These are phyloP conservation scores for Cetonia aurata DNA, from an alignment of 2,888 invertebrate species.

Conservation along the genomic window DNA sequence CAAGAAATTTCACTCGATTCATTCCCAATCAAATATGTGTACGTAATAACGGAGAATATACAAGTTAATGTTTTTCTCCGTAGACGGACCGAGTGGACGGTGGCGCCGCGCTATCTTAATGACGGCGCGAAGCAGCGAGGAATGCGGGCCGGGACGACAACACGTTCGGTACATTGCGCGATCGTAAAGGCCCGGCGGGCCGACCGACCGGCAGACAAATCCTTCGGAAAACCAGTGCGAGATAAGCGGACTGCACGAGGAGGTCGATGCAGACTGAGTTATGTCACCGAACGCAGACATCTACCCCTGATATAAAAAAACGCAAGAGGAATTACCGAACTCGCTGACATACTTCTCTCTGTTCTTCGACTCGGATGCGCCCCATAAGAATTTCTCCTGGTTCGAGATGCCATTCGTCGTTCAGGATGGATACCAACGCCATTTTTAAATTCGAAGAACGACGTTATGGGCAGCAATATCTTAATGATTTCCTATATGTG, in stretches of 20 bases:
- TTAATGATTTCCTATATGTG: too few species aligned
- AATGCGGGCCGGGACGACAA: constrained; percentile 47
- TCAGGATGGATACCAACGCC: not conserved
- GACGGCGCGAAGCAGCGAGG: constrained; percentile 54
- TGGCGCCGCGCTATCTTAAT: constrained; percentile 61
- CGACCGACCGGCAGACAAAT: constrained; percentile 31
- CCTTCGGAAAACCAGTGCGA: constrained; percentile 41
- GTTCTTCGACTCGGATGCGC: not conserved
- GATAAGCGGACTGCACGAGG: constrained; percentile 34
- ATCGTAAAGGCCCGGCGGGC: constrained; percentile 16
- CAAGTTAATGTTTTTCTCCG: constrained; percentile 27
- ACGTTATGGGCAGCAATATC: not conserved
- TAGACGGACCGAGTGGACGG: constrained; percentile 48
- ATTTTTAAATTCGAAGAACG: not conserved
- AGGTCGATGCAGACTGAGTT: constrained; percentile 40
- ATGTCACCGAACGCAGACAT: constrained; percentile 40
- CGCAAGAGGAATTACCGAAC: constrained; percentile 26
- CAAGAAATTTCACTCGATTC: constrained; percentile 13
- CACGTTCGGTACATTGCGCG: constrained; percentile 29
- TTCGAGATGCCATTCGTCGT: constrained; percentile 7
- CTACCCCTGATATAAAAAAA: constrained; percentile 36
- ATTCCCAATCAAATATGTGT: constrained; percentile 29
- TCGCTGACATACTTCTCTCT: constrained; percentile 24
- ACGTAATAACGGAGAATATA: constrained; percentile 24
- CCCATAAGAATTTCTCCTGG: not conserved